Evolutionary conservation across 2,888 invertebrate species (phyloP).

Genomic region (Nineta flava): DNA sequence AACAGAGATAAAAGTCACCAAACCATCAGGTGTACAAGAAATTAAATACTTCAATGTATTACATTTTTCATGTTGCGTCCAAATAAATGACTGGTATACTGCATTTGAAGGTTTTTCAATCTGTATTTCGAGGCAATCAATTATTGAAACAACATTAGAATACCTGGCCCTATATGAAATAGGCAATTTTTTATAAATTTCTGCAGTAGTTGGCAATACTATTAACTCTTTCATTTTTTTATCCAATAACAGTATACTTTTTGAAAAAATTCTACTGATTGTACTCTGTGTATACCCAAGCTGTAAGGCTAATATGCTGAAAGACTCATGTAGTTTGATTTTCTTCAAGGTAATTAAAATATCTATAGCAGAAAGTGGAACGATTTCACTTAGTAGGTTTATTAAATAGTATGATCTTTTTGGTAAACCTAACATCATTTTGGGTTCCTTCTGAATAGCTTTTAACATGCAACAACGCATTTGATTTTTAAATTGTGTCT

Average conservation of each 20-base stretch:
- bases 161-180: slow-evolving; percentile 1
- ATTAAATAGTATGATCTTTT: slow-evolving; percentile 2
- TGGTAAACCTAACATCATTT: neutral
- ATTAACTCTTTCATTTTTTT: slow-evolving; percentile 5
- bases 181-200: neutral
- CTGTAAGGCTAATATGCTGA: neutral
- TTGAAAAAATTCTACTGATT: slow-evolving; percentile 1
- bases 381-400: slow-evolving; percentile 4
- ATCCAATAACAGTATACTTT: slow-evolving; percentile 3
- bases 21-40: neutral
- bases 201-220: neutral
- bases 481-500: neutral
- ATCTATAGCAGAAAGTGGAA: slow-evolving; percentile 4
- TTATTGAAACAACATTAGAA: slow-evolving; percentile 1
- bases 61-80: neutral
- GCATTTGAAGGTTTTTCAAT: neutral
- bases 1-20: neutral
- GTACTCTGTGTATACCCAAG: neutral
- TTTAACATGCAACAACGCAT: neutral
- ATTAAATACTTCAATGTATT: neutral
- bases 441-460: neutral
- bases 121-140: neutral
- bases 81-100: neutral
- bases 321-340: slow-evolving; percentile 6
- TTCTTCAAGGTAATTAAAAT: slow-evolving; percentile 8